Conservation (phyloP, 2,888 invertebrate species). For the Conchocele bisecta region DNA sequence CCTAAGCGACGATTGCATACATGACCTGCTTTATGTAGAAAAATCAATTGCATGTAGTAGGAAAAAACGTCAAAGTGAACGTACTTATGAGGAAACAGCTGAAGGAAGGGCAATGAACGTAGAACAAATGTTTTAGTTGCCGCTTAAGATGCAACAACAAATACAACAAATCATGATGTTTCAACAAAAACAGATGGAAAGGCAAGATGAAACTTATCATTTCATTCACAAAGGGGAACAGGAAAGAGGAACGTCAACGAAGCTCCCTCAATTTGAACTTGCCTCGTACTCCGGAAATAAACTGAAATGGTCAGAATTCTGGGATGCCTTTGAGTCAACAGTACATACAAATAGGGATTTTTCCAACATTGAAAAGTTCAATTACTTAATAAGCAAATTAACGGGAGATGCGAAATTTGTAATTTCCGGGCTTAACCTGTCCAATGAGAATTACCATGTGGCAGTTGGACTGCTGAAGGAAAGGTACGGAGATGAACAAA, state of each 20-base stretch:
- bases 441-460: constrained; percentile 6
- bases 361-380: background rate
- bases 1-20: no score
- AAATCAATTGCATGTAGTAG: no score
- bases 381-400: background rate
- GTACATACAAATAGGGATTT: background rate
- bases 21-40: no score
- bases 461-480: background rate
- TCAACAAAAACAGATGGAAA: background rate
- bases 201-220: no score
- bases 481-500: constrained; percentile 4
- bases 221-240: no score
- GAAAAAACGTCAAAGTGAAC: no score
- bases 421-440: background rate
- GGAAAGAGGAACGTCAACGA: background rate
- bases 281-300: background rate
- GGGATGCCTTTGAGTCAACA: constrained; percentile 4
- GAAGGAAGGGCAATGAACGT: no score
- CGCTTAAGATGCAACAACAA: no score
- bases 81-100: no score
- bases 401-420: background rate
- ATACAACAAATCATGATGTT: background rate
- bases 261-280: constrained; percentile 1
- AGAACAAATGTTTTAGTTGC: no score
- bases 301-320: constrained; percentile 6